A percentile compares a stretch with the other conserved stretches of the same genome.
phyloP scores from a whole-genome alignment of 37 sponge, comb jelly and placozoan species.

The Geodia barretti region DNA sequence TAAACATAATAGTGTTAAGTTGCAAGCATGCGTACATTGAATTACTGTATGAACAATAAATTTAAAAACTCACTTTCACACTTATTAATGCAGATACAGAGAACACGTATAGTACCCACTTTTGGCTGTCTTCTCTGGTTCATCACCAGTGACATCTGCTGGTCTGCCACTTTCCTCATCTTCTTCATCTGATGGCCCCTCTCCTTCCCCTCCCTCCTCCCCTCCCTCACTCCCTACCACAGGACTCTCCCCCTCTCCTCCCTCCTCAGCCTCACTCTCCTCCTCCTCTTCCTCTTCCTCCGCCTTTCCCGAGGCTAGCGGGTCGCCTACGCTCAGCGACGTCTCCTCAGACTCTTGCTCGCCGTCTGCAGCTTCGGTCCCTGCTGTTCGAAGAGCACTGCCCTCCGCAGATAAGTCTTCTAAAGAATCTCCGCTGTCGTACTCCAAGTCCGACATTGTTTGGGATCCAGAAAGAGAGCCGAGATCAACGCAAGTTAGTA shows the following conservation, averaged over 20 bases:
- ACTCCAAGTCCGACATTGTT: constrained; percentile 20
- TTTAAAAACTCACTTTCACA: too few relatives aligned
- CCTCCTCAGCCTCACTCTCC: constrained; percentile 12
- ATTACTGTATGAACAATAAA: too few relatives aligned
- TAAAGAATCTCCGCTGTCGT: constrained; percentile 4
- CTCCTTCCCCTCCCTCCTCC: constrained; percentile 9
- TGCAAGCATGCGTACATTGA: too few relatives aligned
- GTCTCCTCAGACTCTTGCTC: not conserved
- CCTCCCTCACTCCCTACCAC: not conserved
- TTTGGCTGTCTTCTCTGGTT: too few relatives aligned
- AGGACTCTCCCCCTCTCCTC: not conserved
- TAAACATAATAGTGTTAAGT: not conserved
- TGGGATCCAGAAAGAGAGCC: too few relatives aligned
- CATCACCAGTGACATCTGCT: too few relatives aligned
- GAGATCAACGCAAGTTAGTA: too few relatives aligned
- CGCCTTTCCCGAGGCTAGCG: not conserved
- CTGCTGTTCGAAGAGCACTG: not conserved
- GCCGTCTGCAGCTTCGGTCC: not conserved
- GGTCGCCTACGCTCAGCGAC: not conserved
- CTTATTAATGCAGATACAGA: not conserved
- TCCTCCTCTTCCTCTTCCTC: constrained; percentile 2
- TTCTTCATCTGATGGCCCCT: not conserved
- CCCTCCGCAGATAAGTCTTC: not conserved
- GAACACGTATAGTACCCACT: not conserved
- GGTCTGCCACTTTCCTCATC: too few relatives aligned